phyloP scores from a whole-genome alignment of 2,888 invertebrate genomes.

The Scaptomyza polygonia region DNA sequence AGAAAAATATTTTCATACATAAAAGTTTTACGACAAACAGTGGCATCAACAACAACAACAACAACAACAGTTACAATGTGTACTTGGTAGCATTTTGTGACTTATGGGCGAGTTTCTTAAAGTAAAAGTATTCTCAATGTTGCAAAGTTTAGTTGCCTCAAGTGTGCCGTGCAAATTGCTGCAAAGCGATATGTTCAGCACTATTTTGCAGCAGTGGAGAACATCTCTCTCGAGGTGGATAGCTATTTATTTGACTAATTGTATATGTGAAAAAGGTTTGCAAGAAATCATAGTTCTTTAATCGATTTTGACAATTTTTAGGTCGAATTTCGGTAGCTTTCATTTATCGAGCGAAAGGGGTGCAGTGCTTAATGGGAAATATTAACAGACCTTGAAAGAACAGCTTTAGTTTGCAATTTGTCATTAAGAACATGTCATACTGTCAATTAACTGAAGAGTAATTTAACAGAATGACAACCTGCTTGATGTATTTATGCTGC shows the following conservation, averaged over 20 bases:
- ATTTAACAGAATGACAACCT: background rate
- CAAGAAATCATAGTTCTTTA: no score
- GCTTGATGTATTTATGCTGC: background rate
- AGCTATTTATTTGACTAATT: slow-evolving; percentile 23
- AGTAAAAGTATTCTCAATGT: slow-evolving; percentile 47
- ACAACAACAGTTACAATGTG: slow-evolving; percentile 41
- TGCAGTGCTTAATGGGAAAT: no score
- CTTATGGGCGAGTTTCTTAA: slow-evolving; percentile 54
- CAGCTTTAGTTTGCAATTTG: background rate
- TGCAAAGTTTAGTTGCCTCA: slow-evolving; percentile 38
- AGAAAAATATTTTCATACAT: slow-evolving; percentile 72
- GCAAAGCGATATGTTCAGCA: slow-evolving; percentile 3
- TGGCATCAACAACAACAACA: slow-evolving; percentile 36
- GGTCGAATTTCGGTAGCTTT: no score
- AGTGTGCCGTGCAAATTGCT: slow-evolving; percentile 30
- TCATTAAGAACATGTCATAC: background rate
- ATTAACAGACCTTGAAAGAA: background rate
- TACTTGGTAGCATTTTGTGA: slow-evolving; percentile 53
- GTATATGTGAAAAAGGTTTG: background rate
- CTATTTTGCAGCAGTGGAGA: slow-evolving; percentile 25
- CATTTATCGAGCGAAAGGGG: no score
- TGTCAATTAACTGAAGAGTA: background rate
- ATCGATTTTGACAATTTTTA: no score
- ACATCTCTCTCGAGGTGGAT: slow-evolving; percentile 9
- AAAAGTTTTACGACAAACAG: slow-evolving; percentile 71